These are phyloP conservation scores for Cepaea nemoralis DNA, from an alignment of 1,140 invertebrate genomes.

Conservation along the genomic window DNA sequence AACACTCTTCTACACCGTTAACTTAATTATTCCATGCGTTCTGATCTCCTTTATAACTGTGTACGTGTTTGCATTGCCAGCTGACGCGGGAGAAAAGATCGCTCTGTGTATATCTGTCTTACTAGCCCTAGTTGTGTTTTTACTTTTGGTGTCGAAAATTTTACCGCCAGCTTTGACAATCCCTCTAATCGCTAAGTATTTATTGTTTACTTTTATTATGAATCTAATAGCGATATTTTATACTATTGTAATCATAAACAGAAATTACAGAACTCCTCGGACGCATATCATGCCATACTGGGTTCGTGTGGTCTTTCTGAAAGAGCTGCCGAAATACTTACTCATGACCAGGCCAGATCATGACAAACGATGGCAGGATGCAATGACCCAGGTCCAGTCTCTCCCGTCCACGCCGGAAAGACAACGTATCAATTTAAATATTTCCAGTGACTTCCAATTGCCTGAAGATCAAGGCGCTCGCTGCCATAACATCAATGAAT, in stretches of 20 bases:
- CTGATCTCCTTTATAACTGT: slow-evolving; percentile 98
- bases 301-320: slow-evolving; percentile 69
- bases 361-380: slow-evolving; percentile 62
- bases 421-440: slow-evolving; percentile 73
- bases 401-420: slow-evolving; percentile 48
- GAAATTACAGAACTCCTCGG: slow-evolving; percentile 95
- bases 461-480: slow-evolving; percentile 82
- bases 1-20: slow-evolving; percentile 99
- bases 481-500: slow-evolving; percentile 89
- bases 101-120: slow-evolving; percentile 98
- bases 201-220: slow-evolving; percentile 99
- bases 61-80: slow-evolving; percentile 96
- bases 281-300: slow-evolving; percentile 77
- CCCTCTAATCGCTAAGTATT: slow-evolving; percentile 92
- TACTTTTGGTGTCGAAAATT: slow-evolving; percentile 96
- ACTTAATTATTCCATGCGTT: slow-evolving; percentile 84
- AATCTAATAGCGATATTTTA: slow-evolving; percentile 99
- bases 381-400: slow-evolving; percentile 53
- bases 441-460: slow-evolving; percentile 92
- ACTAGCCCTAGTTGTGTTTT: slow-evolving; percentile 81
- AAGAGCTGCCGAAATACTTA: slow-evolving; percentile 68
- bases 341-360: slow-evolving; percentile 71
- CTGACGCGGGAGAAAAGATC: slow-evolving; percentile 75
- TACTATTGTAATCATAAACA: slow-evolving; percentile 99
- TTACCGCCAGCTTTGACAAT: slow-evolving; percentile 84